Base-by-base conservation (phyloP, 2,797 vertebrate genomes). In the Gallinago nigripennis region DNA sequence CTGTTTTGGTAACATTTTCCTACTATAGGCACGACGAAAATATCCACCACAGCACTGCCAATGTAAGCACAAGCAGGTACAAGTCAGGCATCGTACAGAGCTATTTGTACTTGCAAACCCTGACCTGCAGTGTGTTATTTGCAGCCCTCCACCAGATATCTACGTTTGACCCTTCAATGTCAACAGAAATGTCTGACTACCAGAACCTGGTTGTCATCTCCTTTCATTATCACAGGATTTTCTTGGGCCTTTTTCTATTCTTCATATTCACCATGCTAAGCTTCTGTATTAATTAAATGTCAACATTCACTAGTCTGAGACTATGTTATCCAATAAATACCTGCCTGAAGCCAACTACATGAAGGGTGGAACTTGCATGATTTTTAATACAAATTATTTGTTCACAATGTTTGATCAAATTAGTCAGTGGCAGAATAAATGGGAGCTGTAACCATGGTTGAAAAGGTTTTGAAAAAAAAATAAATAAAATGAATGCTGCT, bases 201-300 rank as follows among this genome's bases (percentile, higher is more conserved):
- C 70, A 92, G 80, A 85, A 94, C 78, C 85, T 71, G 73, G 88
- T 93, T 95, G 96, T 85, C 94, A 94, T 84, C 90, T 96, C 77
- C 90, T 96, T 95, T 97, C 96, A 95, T 96, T 96, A 96, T 93
- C 96, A 82, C 88, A 84, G 95, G 95, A 95, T 96, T 97, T 97
- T 97, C 96, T 65, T 94, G 80, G 94, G 86, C 78, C 88, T 79
- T 84, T 92, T 85, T 78, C 86, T 93, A 15, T 82, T 94, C 94
- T 92, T 94, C 92, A 70, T 95, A 92, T 95, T 96, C 91, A 82
- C 81, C 50, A 21, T 70, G 90, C 86, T 94, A 94, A 97, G 96
- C 95, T 96, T 95, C 95, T 37, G 33, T 94, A 96, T 94, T 96
- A 96, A 96, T 96, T 96, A 97, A 97, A 96, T 96, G 96, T 97